These are phyloP conservation scores for Hormaphis cornu DNA, from an alignment of 1,140 invertebrate genomes.

Conservation along the genomic window DNA sequence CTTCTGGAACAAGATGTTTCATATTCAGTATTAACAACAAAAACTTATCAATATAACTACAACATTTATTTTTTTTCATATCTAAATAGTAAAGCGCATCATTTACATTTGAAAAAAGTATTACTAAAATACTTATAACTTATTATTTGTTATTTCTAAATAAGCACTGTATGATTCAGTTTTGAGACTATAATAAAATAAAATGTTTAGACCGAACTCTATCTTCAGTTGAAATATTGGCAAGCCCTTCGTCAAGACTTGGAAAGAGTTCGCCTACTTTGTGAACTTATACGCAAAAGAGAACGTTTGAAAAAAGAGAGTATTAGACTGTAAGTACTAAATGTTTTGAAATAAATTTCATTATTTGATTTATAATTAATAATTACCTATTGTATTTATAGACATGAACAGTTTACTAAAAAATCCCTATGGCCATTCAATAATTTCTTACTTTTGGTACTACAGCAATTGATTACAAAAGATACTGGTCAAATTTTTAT, in stretches of 20 bases:
- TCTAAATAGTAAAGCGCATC: too few species aligned
- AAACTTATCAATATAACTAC: too few species aligned
- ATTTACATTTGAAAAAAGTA: too few species aligned
- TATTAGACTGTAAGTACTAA: slow-evolving; percentile 54
- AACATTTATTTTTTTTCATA: too few species aligned
- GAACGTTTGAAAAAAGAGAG: slow-evolving; percentile 88
- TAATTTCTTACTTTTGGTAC: slow-evolving; percentile 60
- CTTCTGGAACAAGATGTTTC: too few species aligned
- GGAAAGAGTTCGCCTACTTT: slow-evolving; percentile 82
- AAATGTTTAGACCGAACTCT: slow-evolving; percentile 50
- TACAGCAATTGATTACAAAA: slow-evolving; percentile 65
- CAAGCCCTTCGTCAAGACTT: slow-evolving; percentile 88
- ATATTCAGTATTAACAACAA: too few species aligned
- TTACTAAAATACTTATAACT: too few species aligned
- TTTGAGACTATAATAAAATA: too few species aligned
- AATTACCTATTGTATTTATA: slow-evolving; percentile 36
- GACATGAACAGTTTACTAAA: slow-evolving; percentile 67
- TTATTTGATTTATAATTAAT: slow-evolving; percentile 5
- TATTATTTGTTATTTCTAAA: too few species aligned
- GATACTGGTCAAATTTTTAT: slow-evolving; percentile 84
- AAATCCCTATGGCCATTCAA: slow-evolving; percentile 73
- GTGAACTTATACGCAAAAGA: slow-evolving; percentile 87
- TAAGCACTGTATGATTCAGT: too few species aligned
- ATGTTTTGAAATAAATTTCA: background rate
- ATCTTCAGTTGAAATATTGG: slow-evolving; percentile 87